These are phyloP conservation scores for Cyaniris semiargus DNA, from an alignment of 2,888 invertebrate species.

Conservation along the genomic window DNA sequence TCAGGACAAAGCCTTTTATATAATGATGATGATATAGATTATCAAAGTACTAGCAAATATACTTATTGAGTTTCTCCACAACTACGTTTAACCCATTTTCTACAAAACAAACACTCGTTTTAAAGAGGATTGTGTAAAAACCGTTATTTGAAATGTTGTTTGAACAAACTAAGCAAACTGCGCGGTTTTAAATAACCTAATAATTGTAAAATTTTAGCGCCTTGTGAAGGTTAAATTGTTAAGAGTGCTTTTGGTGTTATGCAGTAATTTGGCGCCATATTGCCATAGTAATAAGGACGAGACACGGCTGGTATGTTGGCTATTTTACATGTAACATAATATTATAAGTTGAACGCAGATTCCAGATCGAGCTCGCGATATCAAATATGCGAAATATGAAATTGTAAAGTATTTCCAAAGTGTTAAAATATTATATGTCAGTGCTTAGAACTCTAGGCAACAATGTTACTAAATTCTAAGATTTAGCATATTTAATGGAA, in stretches of 20 bases:
- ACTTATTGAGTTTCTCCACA: not conserved
- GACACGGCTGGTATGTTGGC: not conserved
- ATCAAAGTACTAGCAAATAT: not conserved
- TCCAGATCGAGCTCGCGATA: not conserved
- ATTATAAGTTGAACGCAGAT: not conserved
- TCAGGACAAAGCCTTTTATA: too few relatives aligned
- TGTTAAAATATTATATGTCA: not conserved
- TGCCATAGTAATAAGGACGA: not conserved
- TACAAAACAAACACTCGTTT: not conserved
- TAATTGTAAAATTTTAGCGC: constrained; percentile 4
- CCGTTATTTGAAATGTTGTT: not conserved
- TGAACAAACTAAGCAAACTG: not conserved
- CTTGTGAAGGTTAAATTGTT: constrained; percentile 4
- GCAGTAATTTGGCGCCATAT: not conserved
- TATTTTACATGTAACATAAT: not conserved
- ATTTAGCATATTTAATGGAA: not conserved
- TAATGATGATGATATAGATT: too few relatives aligned
- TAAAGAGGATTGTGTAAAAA: not conserved
- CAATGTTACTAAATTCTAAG: not conserved
- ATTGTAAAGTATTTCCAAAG: not conserved
- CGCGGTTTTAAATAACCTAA: not conserved
- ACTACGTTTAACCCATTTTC: not conserved
- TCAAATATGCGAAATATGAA: constrained; percentile 3
- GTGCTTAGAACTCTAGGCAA: not conserved
- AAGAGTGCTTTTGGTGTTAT: not conserved